A percentile compares a stretch with the other conserved stretches of the same genome.
Evolutionary conservation across 1,140 invertebrate species (phyloP).

Genomic region (Battus philenor): DNA sequence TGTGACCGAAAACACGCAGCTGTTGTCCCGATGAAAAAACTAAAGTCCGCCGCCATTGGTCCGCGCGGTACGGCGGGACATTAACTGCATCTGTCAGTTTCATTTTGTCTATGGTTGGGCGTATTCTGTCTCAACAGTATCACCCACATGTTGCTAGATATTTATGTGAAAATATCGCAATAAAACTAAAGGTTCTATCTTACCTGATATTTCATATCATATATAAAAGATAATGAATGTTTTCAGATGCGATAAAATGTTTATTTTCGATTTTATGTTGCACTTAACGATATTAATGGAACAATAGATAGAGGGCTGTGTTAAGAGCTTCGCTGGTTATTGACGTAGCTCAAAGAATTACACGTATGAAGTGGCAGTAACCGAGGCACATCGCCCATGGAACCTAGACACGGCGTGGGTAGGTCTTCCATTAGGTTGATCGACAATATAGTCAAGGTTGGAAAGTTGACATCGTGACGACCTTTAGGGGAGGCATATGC

Average conservation of each 20-base stretch:
- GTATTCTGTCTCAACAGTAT: constrained; percentile 19
- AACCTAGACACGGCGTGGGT: too few species aligned
- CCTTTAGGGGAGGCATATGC: too few species aligned
- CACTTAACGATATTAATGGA: too few species aligned
- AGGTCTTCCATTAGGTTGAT: too few species aligned
- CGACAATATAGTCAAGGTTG: too few species aligned
- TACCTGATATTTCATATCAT: constrained; percentile 19
- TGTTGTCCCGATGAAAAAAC: constrained; percentile 55
- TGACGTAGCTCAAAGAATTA: too few species aligned
- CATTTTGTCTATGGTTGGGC: constrained; percentile 50
- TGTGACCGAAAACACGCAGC: constrained; percentile 54
- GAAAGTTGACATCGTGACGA: too few species aligned
- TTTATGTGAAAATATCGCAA: constrained; percentile 30
- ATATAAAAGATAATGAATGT: constrained; percentile 14
- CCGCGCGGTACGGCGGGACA: constrained; percentile 44
- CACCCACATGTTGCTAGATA: constrained; percentile 22
- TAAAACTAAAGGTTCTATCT: constrained; percentile 20
- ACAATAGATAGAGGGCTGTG: too few species aligned
- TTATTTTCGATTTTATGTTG: constrained; percentile 8
- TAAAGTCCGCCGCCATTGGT: constrained; percentile 43
- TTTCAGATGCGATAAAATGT: constrained; percentile 2
- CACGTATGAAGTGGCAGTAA: too few species aligned
- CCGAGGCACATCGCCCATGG: too few species aligned
- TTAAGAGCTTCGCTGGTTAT: too few species aligned
- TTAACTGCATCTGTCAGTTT: constrained; percentile 61